Percentiles rank a stretch among this genome's conserved stretches.
These are phyloP conservation scores for Thermophis baileyi DNA, from an alignment of 2,113 vertebrate species.

Conservation along the genomic window DNA sequence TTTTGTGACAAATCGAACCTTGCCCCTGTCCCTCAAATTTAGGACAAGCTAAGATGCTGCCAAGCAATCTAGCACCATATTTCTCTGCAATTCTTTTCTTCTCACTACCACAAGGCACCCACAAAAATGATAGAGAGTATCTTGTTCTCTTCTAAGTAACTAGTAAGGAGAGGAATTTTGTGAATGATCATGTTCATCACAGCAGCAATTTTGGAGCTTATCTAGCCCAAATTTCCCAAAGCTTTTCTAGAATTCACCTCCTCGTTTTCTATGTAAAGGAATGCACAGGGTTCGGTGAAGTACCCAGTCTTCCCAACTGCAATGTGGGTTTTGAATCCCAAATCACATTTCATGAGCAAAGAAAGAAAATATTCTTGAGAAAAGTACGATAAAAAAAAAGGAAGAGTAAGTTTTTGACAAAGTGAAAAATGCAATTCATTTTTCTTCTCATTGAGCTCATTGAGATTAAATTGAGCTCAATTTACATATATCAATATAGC, in stretches of 20 bases:
- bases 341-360: background rate
- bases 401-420: background rate
- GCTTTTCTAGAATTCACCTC: background rate
- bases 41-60: background rate
- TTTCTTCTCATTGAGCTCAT: slow-evolving; percentile 6
- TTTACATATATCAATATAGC: slow-evolving; percentile 5
- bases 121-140: background rate
- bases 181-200: background rate
- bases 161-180: background rate
- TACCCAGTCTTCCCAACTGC: background rate
- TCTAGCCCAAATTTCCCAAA: background rate
- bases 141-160: background rate
- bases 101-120: background rate
- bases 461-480: slow-evolving; percentile 4
- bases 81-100: background rate
- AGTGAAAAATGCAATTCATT: background rate
- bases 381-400: background rate
- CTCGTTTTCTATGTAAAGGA: background rate
- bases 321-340: background rate
- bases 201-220: background rate
- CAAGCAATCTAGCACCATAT: background rate
- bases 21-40: background rate
- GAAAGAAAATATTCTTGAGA: background rate
- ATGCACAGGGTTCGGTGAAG: background rate
- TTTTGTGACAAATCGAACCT: background rate